These are phyloP conservation scores for Oryzias javanicus DNA, from an alignment of 2,113 vertebrate genomes.

Conservation along the genomic window DNA sequence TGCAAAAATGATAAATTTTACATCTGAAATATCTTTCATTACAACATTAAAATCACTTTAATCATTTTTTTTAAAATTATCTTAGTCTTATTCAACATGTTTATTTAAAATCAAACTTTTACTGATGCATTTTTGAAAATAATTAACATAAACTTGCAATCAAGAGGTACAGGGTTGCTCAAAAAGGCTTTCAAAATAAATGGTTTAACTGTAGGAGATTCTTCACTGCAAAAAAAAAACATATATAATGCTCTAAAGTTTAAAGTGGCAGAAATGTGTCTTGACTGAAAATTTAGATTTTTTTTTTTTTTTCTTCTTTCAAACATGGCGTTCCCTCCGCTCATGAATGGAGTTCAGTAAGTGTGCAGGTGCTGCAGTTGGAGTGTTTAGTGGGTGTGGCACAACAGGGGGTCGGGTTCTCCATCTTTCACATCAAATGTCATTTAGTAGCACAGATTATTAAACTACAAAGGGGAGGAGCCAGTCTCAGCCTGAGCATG, in stretches of 20 bases:
- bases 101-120: not conserved
- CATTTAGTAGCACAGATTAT: conserved; percentile 60
- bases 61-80: not conserved
- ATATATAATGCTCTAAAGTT: too few relatives aligned
- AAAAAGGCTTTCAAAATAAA: not conserved
- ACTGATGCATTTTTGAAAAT: not conserved
- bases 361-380: conserved; percentile 33
- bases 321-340: not conserved
- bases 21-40: too few relatives aligned
- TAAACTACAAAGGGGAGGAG: conserved; percentile 42
- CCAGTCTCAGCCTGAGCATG: conserved; percentile 11
- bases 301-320: too few relatives aligned
- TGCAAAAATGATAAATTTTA: too few relatives aligned
- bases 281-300: conserved; percentile 15
- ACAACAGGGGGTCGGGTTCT: not conserved
- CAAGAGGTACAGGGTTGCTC: too few relatives aligned
- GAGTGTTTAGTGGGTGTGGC: not conserved
- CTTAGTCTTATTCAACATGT: not conserved
- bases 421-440: conserved; percentile 59
- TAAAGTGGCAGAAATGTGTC: conserved; percentile 1
- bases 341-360: conserved; percentile 1
- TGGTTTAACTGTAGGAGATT: not conserved
- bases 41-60: too few relatives aligned
- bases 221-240: too few relatives aligned
- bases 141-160: too few relatives aligned